Conservation (phyloP, 2,888 invertebrate species). For the Psylliodes chrysocephalus region DNA sequence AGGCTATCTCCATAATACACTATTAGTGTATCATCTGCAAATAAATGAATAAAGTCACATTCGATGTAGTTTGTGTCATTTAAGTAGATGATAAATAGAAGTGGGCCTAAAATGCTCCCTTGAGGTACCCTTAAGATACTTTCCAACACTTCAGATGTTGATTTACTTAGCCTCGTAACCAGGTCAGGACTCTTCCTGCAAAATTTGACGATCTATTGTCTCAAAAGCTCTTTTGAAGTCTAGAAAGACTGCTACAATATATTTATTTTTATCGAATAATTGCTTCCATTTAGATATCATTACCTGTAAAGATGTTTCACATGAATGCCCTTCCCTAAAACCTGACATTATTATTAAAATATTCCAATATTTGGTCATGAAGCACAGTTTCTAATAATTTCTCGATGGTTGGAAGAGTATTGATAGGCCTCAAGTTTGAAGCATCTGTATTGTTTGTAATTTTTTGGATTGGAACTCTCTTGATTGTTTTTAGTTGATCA, state of each 20-base stretch:
- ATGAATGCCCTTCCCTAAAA: too few relatives aligned
- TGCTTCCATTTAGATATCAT: conserved; percentile 11
- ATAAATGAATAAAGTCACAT: too few relatives aligned
- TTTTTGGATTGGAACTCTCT: background rate
- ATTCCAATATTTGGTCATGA: too few relatives aligned
- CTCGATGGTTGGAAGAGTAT: background rate
- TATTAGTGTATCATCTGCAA: too few relatives aligned
- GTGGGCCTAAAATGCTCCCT: too few relatives aligned
- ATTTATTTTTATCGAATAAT: conserved; percentile 8
- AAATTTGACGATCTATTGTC: conserved; percentile 4
- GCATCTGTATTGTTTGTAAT: too few relatives aligned
- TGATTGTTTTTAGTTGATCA: background rate
- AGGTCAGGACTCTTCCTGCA: background rate
- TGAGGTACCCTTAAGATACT: too few relatives aligned
- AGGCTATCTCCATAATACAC: too few relatives aligned
- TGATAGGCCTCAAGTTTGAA: background rate
- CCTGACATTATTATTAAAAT: too few relatives aligned
- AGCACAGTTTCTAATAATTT: background rate
- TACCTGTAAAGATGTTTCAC: conserved; percentile 13
- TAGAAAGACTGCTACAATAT: conserved; percentile 7
- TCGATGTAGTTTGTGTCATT: too few relatives aligned
- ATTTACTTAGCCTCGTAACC: background rate
- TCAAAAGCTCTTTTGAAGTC: conserved; percentile 17
- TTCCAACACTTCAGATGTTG: too few relatives aligned
- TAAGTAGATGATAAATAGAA: too few relatives aligned